Base-by-base conservation (phyloP, 2,113 vertebrate species). In the Scalopus aquaticus region DNA sequence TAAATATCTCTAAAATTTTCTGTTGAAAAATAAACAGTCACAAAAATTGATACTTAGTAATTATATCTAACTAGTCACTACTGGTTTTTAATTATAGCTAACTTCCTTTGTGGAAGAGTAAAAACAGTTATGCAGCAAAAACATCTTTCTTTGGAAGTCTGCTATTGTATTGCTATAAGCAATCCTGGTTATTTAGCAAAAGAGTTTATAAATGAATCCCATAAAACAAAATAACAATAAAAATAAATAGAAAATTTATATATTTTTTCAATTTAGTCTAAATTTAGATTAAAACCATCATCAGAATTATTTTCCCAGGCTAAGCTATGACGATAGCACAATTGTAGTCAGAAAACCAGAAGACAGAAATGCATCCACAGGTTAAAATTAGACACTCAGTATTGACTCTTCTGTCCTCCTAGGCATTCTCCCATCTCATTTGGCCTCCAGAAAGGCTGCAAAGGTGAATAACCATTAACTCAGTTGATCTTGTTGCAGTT, bases 21-120 rank as follows among this genome's bases (percentile, higher is more conserved):
- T 79, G 62, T 56, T 13, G 30, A 80, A n/a, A 60, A 74, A 62
- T 17, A 69, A 35, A 8, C 44, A 89, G 78, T 88, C 24, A 72
- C 28, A 95, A 49, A 87, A 76, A 20, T 13, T 51, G 4, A 88
- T 88, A 82, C 39, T 69, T 88, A 60, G 20, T 82, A 88, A 82
- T 76, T 88, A 44, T 28, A 30, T 7, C 6, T 82, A 60, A 65
- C 49, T 76, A 74, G 32, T 44, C 80, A 60, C 16, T 69, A n/a
- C 22, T 88, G 60, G 60, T 54, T 92, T 92, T 20, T 70, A 88
- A 88, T 76, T 76, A 69, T 22, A 69, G 39, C 22, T 69, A 13
- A 35, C 12, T 92, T 69, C 49, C 94, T 60, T 70, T 74, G 51
- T 28, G 77, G 51, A 19, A 82, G 69, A 54, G 76, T 62, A 24